Evolutionary conservation across 1,140 invertebrate species (phyloP).

Genomic region (Ruditapes philippinarum): DNA sequence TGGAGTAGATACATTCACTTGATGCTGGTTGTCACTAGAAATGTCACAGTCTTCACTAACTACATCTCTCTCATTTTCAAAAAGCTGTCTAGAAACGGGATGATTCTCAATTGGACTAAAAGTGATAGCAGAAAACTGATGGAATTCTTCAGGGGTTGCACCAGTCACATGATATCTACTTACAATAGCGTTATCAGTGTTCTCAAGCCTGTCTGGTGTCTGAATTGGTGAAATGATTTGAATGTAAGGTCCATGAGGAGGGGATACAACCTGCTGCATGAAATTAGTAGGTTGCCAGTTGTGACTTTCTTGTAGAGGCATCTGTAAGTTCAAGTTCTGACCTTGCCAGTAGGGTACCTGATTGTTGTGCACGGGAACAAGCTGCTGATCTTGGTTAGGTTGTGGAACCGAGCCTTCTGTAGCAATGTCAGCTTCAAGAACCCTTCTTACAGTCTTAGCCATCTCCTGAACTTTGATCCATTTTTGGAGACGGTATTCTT

Average conservation of each 20-base stretch:
- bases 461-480: conserved; percentile 61
- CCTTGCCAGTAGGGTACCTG: background rate
- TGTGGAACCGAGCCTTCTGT: background rate
- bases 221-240: conserved; percentile 5
- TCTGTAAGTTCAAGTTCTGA: background rate
- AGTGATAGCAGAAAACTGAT: background rate
- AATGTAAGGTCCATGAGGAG: background rate
- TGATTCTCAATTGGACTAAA: background rate
- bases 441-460: conserved; percentile 41
- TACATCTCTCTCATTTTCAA: background rate
- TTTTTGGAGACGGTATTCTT: conserved; percentile 60
- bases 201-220: background rate
- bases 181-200: background rate
- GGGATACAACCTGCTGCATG: background rate
- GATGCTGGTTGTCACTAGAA: background rate
- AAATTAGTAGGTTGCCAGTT: background rate
- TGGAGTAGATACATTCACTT: background rate
- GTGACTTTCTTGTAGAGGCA: background rate
- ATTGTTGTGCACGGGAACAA: background rate
- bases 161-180: background rate
- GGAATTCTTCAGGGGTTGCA: conserved; percentile 20
- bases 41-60: background rate
- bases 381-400: background rate
- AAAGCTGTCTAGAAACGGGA: background rate
- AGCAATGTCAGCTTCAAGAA: conserved; percentile 2